These are phyloP conservation scores for Drosophila chauvacae DNA, from an alignment of 1,140 invertebrate species.

Conservation along the genomic window DNA sequence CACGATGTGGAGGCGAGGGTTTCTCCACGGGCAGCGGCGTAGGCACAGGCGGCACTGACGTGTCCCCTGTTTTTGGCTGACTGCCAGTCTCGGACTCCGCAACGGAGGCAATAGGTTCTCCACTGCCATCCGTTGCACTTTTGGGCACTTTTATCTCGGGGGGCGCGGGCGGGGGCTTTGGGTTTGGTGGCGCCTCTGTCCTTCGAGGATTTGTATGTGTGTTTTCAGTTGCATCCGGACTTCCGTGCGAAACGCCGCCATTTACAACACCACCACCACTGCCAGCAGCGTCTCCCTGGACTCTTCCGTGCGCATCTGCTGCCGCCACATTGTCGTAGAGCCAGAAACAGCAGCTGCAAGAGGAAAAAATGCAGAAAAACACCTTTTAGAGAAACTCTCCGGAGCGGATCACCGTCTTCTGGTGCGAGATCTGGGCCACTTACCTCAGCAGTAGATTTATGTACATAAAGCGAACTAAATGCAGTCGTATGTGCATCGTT, in stretches of 20 bases:
- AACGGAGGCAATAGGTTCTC: slow-evolving; percentile 7
- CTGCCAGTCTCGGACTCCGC: slow-evolving; percentile 41
- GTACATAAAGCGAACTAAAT: slow-evolving; percentile 77
- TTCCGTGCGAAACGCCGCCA: slow-evolving; percentile 8
- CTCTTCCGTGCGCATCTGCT: slow-evolving; percentile 43
- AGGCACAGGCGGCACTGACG: slow-evolving; percentile 61
- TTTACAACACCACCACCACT: slow-evolving; percentile 9
- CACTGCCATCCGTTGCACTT: slow-evolving; percentile 8
- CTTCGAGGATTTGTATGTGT: background rate
- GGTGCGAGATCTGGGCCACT: slow-evolving; percentile 7
- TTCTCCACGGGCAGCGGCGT: slow-evolving; percentile 15
- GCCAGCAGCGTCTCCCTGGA: slow-evolving; percentile 9
- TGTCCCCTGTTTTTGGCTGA: slow-evolving; percentile 63
- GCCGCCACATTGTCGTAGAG: slow-evolving; percentile 74
- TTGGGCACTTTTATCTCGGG: slow-evolving; percentile 9
- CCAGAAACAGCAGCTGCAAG: slow-evolving; percentile 74
- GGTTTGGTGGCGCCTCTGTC: slow-evolving; percentile 26
- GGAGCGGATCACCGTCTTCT: background rate
- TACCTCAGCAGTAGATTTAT: slow-evolving; percentile 71
- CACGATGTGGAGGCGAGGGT: slow-evolving; percentile 23
- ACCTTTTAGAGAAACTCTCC: slow-evolving; percentile 3
- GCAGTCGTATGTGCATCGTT: slow-evolving; percentile 67
- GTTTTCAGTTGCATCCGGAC: slow-evolving; percentile 4
- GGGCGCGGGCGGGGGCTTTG: slow-evolving; percentile 24
- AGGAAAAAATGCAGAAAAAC: slow-evolving; percentile 15